Evolutionary conservation across 2,113 vertebrate genomes (phyloP).

Genomic region (Ammodramus savannarum): DNA sequence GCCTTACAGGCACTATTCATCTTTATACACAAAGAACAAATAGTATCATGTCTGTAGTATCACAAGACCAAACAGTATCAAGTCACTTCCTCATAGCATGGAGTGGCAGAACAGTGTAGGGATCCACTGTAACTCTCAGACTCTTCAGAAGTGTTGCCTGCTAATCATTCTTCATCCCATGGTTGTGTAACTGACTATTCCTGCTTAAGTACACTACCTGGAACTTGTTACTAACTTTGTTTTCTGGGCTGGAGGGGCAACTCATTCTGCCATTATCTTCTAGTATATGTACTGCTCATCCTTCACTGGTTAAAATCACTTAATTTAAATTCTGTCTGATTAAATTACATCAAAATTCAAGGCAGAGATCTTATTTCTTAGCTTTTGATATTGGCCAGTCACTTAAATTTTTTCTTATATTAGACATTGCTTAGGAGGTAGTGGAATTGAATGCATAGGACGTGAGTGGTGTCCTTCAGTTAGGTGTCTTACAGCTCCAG

Average conservation of each 20-base stretch:
- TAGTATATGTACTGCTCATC: background rate
- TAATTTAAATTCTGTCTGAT: background rate
- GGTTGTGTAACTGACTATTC: conserved; percentile 5
- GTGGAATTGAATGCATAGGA: background rate
- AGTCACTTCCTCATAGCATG: fast-evolving
- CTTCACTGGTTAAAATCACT: background rate
- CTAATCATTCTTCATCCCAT: background rate
- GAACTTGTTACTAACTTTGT: background rate
- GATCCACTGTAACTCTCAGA: background rate
- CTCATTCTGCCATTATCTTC: background rate
- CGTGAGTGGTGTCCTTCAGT: background rate
- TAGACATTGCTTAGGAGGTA: background rate
- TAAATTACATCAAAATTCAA: background rate
- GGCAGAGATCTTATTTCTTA: background rate
- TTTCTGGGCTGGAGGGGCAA: background rate
- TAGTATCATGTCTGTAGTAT: background rate
- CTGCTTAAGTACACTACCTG: background rate
- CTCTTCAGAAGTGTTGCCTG: background rate
- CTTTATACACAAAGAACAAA: background rate
- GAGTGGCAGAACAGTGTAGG: fast-evolving
- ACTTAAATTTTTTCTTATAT: background rate
- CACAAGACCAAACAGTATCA: background rate
- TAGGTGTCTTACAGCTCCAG: background rate
- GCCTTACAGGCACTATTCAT: background rate
- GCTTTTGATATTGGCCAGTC: background rate